phyloP scores from a whole-genome alignment of 2,888 invertebrate genomes.

The Cactoblastis cactorum region DNA sequence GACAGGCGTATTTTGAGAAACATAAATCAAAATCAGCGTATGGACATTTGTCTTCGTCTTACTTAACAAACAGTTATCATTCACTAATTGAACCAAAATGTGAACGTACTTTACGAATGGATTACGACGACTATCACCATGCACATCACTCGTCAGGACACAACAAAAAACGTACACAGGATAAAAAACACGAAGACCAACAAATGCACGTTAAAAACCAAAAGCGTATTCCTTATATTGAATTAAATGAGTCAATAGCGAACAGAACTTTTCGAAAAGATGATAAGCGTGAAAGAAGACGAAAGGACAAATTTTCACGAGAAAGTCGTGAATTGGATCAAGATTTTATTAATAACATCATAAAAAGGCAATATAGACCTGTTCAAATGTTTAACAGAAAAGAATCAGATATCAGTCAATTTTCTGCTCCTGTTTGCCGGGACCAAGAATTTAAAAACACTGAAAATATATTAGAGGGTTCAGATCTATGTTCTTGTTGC shows the following conservation, averaged over 20 bases:
- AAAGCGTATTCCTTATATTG: background rate
- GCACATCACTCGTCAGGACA: constrained; percentile 13
- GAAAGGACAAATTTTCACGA: constrained; percentile 28
- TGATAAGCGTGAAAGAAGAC: background rate
- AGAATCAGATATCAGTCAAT: constrained; percentile 55
- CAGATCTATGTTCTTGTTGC: constrained; percentile 54
- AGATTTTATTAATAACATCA: constrained; percentile 62
- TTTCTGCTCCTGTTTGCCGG: constrained; percentile 63
- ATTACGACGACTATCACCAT: constrained; percentile 22
- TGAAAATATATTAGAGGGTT: constrained; percentile 39
- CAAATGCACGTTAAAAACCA: background rate
- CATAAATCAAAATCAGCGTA: constrained; percentile 34
- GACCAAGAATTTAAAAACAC: constrained; percentile 48
- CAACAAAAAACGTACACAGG: background rate
- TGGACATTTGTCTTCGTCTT: constrained; percentile 31
- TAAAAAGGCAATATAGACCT: constrained; percentile 59
- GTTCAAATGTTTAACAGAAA: constrained; percentile 51
- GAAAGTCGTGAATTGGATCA: constrained; percentile 38
- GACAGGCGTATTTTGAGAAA: constrained; percentile 29
- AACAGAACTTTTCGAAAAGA: background rate
- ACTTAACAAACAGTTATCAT: constrained; percentile 46
- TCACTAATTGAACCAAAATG: constrained; percentile 36
- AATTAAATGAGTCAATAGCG: background rate
- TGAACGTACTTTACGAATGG: constrained; percentile 8
- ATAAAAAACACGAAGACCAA: no score